A percentile compares a stretch with the other conserved stretches of the same genome.
phyloP scores from a whole-genome alignment of 2,888 invertebrate genomes.

The Mesorhabditis belari region DNA sequence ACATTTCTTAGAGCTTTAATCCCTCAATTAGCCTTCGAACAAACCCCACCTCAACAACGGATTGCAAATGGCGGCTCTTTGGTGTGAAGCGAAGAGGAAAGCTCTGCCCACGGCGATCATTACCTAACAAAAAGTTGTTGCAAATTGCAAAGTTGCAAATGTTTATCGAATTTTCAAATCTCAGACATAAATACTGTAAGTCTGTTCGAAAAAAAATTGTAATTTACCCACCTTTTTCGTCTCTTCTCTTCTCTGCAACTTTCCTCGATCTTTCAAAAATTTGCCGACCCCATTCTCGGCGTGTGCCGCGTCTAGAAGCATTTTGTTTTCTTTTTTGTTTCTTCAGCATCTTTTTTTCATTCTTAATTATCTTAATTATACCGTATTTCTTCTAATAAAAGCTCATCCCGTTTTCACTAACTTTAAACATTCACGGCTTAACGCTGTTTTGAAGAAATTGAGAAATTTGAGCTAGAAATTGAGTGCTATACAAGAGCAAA shows the following conservation, averaged over 20 bases:
- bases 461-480: too few species aligned
- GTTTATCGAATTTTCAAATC: too few species aligned
- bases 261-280: constrained; percentile 86
- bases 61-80: constrained; percentile 13
- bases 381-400: too few species aligned
- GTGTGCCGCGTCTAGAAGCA: constrained; percentile 77
- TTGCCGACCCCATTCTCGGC: constrained; percentile 90
- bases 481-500: too few species aligned
- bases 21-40: too few species aligned
- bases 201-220: background rate
- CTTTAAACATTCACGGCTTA: too few species aligned
- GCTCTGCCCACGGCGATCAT: constrained; percentile 25
- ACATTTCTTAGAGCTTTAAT: too few species aligned
- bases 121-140: background rate
- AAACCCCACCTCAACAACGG: constrained; percentile 15
- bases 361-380: background rate
- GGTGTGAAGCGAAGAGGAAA: constrained; percentile 27
- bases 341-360: background rate
- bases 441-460: too few species aligned
- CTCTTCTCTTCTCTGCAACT: constrained; percentile 72
- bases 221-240: constrained; percentile 10
- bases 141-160: background rate
- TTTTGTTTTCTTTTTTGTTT: constrained; percentile 4
- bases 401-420: too few species aligned
- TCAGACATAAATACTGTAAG: background rate